Evolutionary conservation across 2,888 invertebrate genomes (phyloP).

Genomic region (Hirtodrosophila cameraria): DNA sequence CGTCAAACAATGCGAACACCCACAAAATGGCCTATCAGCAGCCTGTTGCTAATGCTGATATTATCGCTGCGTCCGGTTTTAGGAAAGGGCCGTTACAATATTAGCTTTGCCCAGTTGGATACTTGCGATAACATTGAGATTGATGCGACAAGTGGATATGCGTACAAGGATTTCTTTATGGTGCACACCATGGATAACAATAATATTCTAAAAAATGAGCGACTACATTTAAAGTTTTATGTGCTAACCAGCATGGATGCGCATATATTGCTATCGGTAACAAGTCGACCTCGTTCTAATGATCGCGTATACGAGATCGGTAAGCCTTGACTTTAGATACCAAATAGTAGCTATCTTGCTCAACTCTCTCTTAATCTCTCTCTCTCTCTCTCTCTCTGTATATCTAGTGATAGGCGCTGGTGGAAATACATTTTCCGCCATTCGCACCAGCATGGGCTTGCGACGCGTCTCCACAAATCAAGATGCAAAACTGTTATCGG

Average conservation of each 20-base stretch:
- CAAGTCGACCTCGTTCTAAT: conserved; percentile 82
- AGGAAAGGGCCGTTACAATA: conserved; percentile 73
- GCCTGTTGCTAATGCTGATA: conserved; percentile 40
- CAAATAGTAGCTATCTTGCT: background rate
- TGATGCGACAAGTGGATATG: conserved; percentile 84
- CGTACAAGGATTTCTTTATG: conserved; percentile 86
- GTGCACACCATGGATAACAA: conserved; percentile 82
- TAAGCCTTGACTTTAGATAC: conserved; percentile 28
- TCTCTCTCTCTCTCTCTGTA: background rate
- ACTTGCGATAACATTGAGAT: conserved; percentile 86
- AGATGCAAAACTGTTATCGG: conserved; percentile 86
- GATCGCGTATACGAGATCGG: conserved; percentile 89
- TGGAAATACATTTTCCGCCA: conserved; percentile 88
- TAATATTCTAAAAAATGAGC: conserved; percentile 70
- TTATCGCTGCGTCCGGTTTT: conserved; percentile 15
- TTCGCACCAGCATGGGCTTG: conserved; percentile 86
- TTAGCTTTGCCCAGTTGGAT: conserved; percentile 75
- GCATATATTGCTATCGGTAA: conserved; percentile 88
- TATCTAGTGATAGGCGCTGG: conserved; percentile 89
- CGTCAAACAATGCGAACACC: conserved; percentile 13
- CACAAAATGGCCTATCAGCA: conserved; percentile 57
- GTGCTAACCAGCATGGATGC: conserved; percentile 89
- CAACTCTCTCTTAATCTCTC: background rate
- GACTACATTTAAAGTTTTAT: conserved; percentile 87
- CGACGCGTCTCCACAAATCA: conserved; percentile 86